A percentile compares a stretch with the other conserved stretches of the same genome.
phyloP scores from a whole-genome alignment of 1,140 invertebrate species.

The Paralvinella palmiformis region DNA sequence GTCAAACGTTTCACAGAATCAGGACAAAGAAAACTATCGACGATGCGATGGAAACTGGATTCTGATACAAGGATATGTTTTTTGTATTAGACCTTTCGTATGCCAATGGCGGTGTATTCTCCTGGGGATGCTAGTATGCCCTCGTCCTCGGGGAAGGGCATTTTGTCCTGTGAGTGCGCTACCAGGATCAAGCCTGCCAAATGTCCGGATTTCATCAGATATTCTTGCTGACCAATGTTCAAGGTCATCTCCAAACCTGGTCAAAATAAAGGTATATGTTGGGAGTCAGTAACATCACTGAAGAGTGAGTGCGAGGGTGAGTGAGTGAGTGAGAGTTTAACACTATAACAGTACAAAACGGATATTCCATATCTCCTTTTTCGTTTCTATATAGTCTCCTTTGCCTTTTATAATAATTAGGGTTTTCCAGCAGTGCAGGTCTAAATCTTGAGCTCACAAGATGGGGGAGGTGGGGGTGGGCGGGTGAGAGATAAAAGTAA shows the following conservation, averaged over 20 bases:
- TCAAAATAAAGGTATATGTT: too few relatives aligned
- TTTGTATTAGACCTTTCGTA: not conserved
- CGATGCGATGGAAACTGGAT: not conserved
- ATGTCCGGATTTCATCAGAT: slow-evolving; percentile 5
- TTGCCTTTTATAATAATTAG: too few relatives aligned
- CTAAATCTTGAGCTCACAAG: too few relatives aligned
- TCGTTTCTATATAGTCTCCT: too few relatives aligned
- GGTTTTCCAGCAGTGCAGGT: too few relatives aligned
- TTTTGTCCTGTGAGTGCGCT: slow-evolving; percentile 7
- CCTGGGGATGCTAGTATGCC: slow-evolving; percentile 11
- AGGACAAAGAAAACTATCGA: not conserved
- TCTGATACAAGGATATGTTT: not conserved
- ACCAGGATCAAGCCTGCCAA: slow-evolving; percentile 13
- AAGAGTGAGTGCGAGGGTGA: too few relatives aligned
- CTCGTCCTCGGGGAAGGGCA: slow-evolving; percentile 20
- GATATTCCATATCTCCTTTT: too few relatives aligned
- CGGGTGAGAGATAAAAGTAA: too few relatives aligned
- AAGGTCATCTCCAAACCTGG: slow-evolving; percentile 14
- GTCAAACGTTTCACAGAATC: not conserved
- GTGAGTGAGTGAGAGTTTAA: too few relatives aligned
- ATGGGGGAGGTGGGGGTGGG: too few relatives aligned
- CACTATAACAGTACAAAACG: too few relatives aligned
- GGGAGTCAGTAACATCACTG: too few relatives aligned
- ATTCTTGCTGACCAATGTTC: slow-evolving; percentile 16
- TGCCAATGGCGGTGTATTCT: slow-evolving; percentile 1